Percentiles rank a stretch among this genome's conserved stretches.
Conservation (phyloP, 2,113 vertebrate species). For the Coturnix japonica region DNA sequence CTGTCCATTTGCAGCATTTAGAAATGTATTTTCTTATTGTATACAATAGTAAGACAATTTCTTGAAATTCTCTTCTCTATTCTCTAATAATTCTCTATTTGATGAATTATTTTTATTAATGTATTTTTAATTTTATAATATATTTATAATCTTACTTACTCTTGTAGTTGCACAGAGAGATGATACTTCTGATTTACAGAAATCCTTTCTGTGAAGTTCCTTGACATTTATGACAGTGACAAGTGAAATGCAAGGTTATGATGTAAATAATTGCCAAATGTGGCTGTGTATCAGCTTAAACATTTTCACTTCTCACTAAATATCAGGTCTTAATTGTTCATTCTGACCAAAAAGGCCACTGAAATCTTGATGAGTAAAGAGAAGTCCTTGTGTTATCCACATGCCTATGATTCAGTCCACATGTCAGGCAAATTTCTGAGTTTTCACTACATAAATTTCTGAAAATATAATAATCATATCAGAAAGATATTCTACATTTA, state of each 20-base stretch:
- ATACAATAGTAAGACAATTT: background rate
- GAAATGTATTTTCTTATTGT: slow-evolving; percentile 1
- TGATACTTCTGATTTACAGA: background rate
- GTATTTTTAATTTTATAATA: background rate
- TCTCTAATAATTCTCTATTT: background rate
- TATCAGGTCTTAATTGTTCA: background rate
- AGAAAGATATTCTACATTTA: background rate
- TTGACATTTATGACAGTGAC: rapidly evolving
- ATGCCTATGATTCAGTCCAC: background rate
- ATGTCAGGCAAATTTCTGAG: background rate
- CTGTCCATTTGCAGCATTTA: background rate
- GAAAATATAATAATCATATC: background rate
- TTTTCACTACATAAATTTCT: background rate
- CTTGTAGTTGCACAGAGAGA: background rate
- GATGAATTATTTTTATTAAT: slow-evolving; percentile 1
- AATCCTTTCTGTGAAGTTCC: background rate
- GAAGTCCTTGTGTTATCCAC: background rate
- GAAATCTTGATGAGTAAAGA: background rate
- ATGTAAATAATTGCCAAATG: background rate
- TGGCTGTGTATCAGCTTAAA: background rate
- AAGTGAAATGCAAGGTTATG: background rate
- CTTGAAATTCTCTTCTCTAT: background rate
- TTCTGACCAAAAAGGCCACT: background rate
- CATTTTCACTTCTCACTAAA: background rate
- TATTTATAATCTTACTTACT: background rate